Conservation (phyloP, 2,797 vertebrate species). For the Lindbergichthys nudifrons region DNA sequence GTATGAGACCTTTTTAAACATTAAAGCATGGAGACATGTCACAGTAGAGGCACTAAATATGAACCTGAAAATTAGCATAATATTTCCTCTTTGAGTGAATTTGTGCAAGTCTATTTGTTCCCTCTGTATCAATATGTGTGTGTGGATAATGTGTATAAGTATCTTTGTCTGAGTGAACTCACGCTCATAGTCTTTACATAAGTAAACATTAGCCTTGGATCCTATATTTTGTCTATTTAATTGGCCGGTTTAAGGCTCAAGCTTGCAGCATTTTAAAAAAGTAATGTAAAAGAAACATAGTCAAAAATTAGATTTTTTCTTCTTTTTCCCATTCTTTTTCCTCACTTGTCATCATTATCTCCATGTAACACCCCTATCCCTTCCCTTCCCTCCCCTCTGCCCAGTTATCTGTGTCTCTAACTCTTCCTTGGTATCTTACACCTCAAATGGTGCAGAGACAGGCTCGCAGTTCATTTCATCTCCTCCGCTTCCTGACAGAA, state of each 20-base stretch:
- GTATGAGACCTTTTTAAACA: no score
- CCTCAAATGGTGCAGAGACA: conserved; percentile 72
- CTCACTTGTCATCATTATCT: conserved; percentile 47
- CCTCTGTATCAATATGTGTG: no score
- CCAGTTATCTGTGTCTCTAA: conserved; percentile 41
- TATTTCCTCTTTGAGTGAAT: no score
- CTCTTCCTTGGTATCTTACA: conserved; percentile 62
- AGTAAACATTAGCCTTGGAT: neutral
- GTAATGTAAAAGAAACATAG: neutral
- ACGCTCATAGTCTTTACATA: no score
- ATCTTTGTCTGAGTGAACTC: no score
- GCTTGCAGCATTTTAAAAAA: conserved; percentile 12
- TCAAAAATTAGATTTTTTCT: conserved; percentile 15
- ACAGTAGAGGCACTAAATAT: no score
- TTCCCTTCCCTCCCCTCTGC: conserved; percentile 17
- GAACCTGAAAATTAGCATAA: no score
- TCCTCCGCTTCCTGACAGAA: conserved; percentile 40
- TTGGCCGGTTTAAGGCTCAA: neutral
- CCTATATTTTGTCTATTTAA: conserved; percentile 9
- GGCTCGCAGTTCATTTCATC: conserved; percentile 65
- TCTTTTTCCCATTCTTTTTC: conserved; percentile 1
- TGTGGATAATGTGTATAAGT: no score
- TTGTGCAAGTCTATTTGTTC: no score
- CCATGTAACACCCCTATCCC: conserved; percentile 31
- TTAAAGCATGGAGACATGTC: no score